Evolutionary conservation across 2,888 invertebrate genomes (phyloP), one percentile per base, ranked within the genome.

Genomic region (Clostera curtula): DNA sequence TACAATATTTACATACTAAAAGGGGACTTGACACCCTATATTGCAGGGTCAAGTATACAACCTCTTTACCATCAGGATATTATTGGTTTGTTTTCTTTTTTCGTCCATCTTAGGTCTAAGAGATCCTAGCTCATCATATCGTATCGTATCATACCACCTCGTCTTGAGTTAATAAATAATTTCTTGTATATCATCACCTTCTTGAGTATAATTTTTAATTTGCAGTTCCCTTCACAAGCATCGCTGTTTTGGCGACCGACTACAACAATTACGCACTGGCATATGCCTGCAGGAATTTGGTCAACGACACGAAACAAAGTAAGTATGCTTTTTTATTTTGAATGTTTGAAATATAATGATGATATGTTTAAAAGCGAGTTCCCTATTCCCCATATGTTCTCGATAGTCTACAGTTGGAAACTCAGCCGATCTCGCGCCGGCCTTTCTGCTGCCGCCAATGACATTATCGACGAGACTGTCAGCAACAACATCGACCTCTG

Each of bases 191-290:
- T n/a, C n/a, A n/a, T n/a, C n/a, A n/a, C n/a, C n/a, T n/a, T n/a
- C 24, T 31, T 12, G 24, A 19, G 12, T 25, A 23, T 22, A 9
- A 31, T 31, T 36, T 21, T 28, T 31, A 7, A 29, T 16, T 60
- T 58, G 9, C 58, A 79, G 75, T 44, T 15, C 49, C 48, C 10
- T 52, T 64, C 25, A 36, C 53, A 12, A 80, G 84, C 1, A 84
- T 87, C 1, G 89, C 87, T 84, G 66, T 91, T 19, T 54, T 91
- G 34, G 88, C 79, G 19, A 89, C 89, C 0, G 89, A 89, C 54
- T 90, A 91, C 60, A 62, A 56, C 0, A 82, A 80, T 23, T 90
- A 85, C 46, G 85, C 89, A 1, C 79, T 91, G 1, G 71, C 88
- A 2, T 90, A 88, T 76, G 86, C 88, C 24, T 91, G 91, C 56